Evolutionary conservation across 2,797 vertebrate genomes (phyloP).

Genomic region (Sebastes hopkinsi): DNA sequence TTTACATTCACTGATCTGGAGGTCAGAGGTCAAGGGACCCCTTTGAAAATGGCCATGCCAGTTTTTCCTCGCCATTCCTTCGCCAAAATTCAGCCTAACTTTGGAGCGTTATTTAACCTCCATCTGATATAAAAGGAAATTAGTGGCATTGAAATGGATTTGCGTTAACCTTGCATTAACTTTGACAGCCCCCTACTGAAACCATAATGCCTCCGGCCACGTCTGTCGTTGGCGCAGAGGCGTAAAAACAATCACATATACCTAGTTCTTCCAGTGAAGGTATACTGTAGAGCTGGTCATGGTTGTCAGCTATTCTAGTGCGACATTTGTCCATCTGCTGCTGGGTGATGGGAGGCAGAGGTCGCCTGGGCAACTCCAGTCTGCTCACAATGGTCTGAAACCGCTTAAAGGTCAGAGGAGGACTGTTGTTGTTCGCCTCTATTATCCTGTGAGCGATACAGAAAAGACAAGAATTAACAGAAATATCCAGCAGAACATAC

Average conservation of each 20-base stretch:
- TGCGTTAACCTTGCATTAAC: no score
- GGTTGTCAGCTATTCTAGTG: constrained; percentile 88
- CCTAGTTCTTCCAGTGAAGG: constrained; percentile 95
- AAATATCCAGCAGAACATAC: background rate
- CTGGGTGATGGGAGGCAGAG: constrained; percentile 84
- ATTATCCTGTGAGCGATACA: constrained; percentile 87
- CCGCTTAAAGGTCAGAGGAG: constrained; percentile 96
- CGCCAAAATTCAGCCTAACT: no score
- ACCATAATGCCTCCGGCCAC: no score
- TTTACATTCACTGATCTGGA: no score
- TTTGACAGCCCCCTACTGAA: no score
- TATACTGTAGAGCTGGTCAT: constrained; percentile 91
- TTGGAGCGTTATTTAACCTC: no score
- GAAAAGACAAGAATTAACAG: background rate
- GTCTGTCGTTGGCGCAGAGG: background rate
- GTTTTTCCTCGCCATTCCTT: no score
- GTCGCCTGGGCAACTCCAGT: constrained; percentile 92
- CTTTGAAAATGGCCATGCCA: no score
- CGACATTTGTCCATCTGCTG: constrained; percentile 91
- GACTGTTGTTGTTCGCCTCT: constrained; percentile 93
- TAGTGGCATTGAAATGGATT: no score
- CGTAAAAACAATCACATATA: constrained; percentile 56
- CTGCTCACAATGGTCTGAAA: constrained; percentile 95
- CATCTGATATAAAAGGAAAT: no score
- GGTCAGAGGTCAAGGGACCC: no score